Evolutionary conservation across 2,113 vertebrate genomes (phyloP), one percentile per base, ranked within the genome.

Genomic region (Centropristis striata): DNA sequence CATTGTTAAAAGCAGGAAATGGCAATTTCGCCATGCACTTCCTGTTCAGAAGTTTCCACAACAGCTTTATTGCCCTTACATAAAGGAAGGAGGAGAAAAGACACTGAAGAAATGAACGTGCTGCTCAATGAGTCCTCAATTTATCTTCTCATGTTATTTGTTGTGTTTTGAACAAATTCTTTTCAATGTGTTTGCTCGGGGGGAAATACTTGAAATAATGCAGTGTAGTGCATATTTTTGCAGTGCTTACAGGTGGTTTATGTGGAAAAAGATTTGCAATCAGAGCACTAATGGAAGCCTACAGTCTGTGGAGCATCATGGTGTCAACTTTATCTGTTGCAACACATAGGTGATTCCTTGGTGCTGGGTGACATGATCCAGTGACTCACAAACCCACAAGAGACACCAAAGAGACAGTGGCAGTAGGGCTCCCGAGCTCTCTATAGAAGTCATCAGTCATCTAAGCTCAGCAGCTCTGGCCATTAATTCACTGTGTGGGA

Each of bases 1-100:
- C 70, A 86, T 90, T 88, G 85, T 90, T 90, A 89, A 91, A 92
- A 84, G 55, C 84, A 92, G 92, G 90, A 94, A 91, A 84, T 55
- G 15, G 65, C 84, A 14, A 87, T 91, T 90, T 88, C 65, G 54
- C 67, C 42, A 71, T 69, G 54, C 70, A 78, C 71, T 83, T 93
- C 83, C 89, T 90, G 78, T 73, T 47, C 59, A 89, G 55, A 87
- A 80, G 61, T 84, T 87, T 87, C 74, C 85, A 85, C 70, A 78
- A 81, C 69, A 81, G 61, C 64, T 86, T 76, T 11, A 75, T 53
- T 36, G 28, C 63, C n/a, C 39, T 59, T 36, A 47, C 59, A 55
- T 47, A 65, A 78, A 59, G 4, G 28, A 27, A 47, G 25, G 41
- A 21, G 57, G 8, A 44, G 18, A 25, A 21, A 41, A 70, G 11